Base-by-base conservation (phyloP, 2,888 invertebrate species). In the Tillus elongatus region DNA sequence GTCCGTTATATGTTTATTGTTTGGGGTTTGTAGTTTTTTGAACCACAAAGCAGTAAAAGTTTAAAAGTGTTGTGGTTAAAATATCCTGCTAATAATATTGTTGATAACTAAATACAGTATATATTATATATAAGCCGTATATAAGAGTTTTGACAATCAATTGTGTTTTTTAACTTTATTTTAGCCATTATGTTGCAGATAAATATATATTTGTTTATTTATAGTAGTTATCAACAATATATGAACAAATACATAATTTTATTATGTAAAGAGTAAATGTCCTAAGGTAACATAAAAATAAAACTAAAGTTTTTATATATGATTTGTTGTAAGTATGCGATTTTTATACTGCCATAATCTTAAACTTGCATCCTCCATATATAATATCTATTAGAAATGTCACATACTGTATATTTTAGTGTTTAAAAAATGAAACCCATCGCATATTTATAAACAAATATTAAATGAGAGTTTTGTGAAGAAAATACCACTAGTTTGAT, bases 121-220 rank as follows among this genome's bases (percentile, higher is more conserved):
- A 19, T 19, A 19, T 19, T 19, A 8, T 19, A 19, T n/a, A 19
- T 19, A n/a, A 19, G n/a, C n/a, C n/a, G 24, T 19, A 19, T 19
- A n/a, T n/a, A n/a, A n/a, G n/a, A n/a, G n/a, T 39, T 45, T 43
- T 35, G 48, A 47, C 50, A 50, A 50, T 50, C 48, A 47, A 10
- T 34, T 35, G 28, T 13, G 39, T 39, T 15, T n/a, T n/a, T n/a
- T n/a, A n/a, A n/a, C n/a, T n/a, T n/a, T n/a, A n/a, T n/a, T n/a
- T n/a, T n/a, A n/a, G n/a, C n/a, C n/a, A n/a, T n/a, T n/a, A n/a
- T n/a, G n/a, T n/a, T n/a, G n/a, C n/a, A n/a, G n/a, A n/a, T n/a
- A n/a, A n/a, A n/a, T n/a, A n/a, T n/a, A n/a, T n/a, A n/a, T n/a
- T n/a, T n/a, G n/a, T n/a, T n/a, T n/a, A n/a, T n/a, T n/a, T n/a